Percentiles rank a stretch among this genome's conserved stretches.
phyloP scores from a whole-genome alignment of 2,888 invertebrate species.

The Formica aserva region DNA sequence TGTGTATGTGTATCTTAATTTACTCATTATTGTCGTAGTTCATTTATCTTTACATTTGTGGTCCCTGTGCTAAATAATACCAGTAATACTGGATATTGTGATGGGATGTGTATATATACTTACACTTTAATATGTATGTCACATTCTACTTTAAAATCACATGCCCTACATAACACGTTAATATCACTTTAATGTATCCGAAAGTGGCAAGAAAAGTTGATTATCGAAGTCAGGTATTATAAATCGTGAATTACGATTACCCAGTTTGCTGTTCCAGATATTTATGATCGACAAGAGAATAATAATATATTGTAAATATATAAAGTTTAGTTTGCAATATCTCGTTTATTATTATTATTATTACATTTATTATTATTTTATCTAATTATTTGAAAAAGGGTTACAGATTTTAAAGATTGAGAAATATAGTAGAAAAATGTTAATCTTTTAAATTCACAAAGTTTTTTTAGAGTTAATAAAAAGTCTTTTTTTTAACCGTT shows the following conservation, averaged over 20 bases:
- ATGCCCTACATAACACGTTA: constrained; percentile 17
- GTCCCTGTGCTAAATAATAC: background rate
- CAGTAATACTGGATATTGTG: background rate
- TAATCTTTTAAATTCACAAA: too few relatives aligned
- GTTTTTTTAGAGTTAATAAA: too few relatives aligned
- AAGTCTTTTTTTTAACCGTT: too few relatives aligned
- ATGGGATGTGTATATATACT: background rate
- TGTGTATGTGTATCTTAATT: background rate
- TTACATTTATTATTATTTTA: too few relatives aligned
- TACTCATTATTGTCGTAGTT: background rate
- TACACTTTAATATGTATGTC: background rate
- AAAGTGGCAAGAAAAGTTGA: constrained; percentile 17
- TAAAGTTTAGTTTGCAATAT: background rate
- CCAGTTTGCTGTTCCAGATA: background rate
- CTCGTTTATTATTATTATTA: too few relatives aligned
- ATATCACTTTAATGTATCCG: constrained; percentile 10
- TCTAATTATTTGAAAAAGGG: too few relatives aligned
- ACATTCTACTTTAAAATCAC: constrained; percentile 4
- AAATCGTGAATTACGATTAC: background rate
- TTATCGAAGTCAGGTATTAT: background rate
- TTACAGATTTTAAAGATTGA: too few relatives aligned
- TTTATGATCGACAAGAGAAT: background rate
- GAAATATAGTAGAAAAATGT: too few relatives aligned
- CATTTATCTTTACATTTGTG: background rate
- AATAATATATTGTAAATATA: background rate